Evolutionary conservation across 2,888 invertebrate genomes (phyloP), one percentile per base, ranked within the genome.

Genomic region (Cryptocephalus primarius): DNA sequence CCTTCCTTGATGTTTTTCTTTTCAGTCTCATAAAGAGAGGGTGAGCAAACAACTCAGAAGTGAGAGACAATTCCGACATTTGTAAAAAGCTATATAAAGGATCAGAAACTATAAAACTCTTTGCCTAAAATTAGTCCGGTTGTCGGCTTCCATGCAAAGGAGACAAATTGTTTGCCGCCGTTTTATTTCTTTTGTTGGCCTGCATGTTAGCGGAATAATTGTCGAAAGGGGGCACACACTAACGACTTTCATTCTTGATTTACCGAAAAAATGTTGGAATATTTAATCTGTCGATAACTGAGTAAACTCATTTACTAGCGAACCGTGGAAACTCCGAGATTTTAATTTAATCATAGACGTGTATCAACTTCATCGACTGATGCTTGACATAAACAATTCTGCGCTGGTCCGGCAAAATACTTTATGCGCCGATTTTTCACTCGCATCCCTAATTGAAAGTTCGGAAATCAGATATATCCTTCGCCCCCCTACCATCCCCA

Each of bases 91-190:
- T 62, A 59, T 60, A 63, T 60, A 63, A 63, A 60, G 61, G 62
- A 64, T 63, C 64, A 59, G 59, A 63, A 65, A 66, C 66, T 63
- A 65, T 66, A 65, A 66, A 65, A 64, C 62, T 64, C 63, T 62
- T 63, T 62, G 62, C 62, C 60, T 60, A 61, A 65, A 65, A 65
- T 65, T 64, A 64, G 64, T 63, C 60, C 57, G 59, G 59, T 59
- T 59, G 59, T 60, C 60, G 59, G 52, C 48, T 49, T 50, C 52
- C 54, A 54, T 50, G 53, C 51, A 58, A 22, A 54, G 55, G 57
- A 58, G 59, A 59, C 56, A 56, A 59, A 59, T 58, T 49, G 62
- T 60, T 58, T 22, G 22, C 22, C 51, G 48, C 55, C 57, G 60
- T 62, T 61, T 60, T 60, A 52, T 57, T 22, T 52, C 61, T 60